Evolutionary conservation across 2,797 vertebrate species (phyloP), one percentile per base, ranked within the genome.

Genomic region (Acanthurus lineatus): DNA sequence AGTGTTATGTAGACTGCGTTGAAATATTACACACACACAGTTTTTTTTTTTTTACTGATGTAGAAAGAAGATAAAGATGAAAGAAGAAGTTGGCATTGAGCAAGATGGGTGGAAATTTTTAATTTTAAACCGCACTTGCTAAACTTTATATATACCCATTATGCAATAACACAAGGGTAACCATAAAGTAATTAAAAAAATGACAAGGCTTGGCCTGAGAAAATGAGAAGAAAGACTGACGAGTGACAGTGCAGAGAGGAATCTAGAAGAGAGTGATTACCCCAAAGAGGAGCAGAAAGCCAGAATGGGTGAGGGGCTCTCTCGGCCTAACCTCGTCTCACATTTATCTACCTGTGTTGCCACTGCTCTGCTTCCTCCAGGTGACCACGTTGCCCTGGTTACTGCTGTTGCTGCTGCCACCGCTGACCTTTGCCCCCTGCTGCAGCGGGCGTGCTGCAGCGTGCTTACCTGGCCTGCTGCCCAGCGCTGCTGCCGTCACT

Each of bases 331-430:
- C 12, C 44, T 67, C 2, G 3, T 81, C 51, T 78, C 52, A 57
- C 0, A 22, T 73, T 81, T 73, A 85, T 92, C 80, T 95, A 99
- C 98, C 98, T 97, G 97, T 77, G 62, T 91, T 95, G 77, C 96
- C 93, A 76, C 95, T n/a, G 69, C 86, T 95, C 91, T 96, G 95
- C 95, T 99, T 99, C 96, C 97, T 99, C 98, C 98, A 99, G 93
- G 93, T 93, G 89, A 94, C 70, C 89, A 95, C 17, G 80, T 89
- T 93, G 88, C 93, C 85, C 77, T 94, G 88, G 93, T 94, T 95
- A 92, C 92, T 93, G 94, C 96, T 85, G 83, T 85, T 92, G 92
- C 95, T 74, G 79, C 84, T 54, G 72, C 84, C 56, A 72, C 94
- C 78, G 91, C 95, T 94, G 94, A 96, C 92, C 88, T 97, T 96